Conservation (phyloP, 2,797 vertebrate genomes). For the Octomys mimax region DNA sequence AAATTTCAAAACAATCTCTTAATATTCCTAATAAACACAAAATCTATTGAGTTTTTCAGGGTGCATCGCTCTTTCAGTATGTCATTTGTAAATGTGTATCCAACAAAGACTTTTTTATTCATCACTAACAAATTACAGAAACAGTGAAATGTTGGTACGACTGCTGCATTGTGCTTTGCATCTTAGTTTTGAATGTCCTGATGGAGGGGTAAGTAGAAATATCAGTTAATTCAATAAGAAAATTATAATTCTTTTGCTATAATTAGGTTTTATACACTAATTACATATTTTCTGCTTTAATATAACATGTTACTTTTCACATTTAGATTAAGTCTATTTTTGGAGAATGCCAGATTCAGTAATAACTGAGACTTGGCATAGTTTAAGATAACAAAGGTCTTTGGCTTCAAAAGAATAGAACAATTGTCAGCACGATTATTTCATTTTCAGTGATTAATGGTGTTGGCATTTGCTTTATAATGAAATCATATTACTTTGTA, state of each 20-base stretch:
- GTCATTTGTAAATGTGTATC: neutral
- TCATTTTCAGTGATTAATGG: constrained; percentile 67
- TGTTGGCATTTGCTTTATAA: constrained; percentile 11
- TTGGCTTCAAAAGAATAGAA: constrained; percentile 33
- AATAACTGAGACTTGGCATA: constrained; percentile 53
- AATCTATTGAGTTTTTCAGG: neutral
- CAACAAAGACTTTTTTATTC: constrained; percentile 73
- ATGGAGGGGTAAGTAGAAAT: constrained; percentile 39
- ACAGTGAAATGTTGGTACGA: constrained; percentile 62
- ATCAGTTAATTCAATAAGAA: constrained; percentile 72
- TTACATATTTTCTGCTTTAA: constrained; percentile 67
- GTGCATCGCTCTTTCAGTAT: neutral
- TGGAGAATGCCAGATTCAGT: constrained; percentile 41
- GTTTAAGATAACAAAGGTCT: constrained; percentile 56
- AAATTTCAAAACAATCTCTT: neutral
- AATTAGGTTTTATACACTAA: constrained; percentile 70
- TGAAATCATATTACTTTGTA: constrained; percentile 30
- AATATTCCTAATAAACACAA: constrained; percentile 5
- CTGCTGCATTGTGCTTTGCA: neutral
- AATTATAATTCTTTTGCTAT: constrained; percentile 58
- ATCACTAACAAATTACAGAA: constrained; percentile 72
- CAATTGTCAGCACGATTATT: constrained; percentile 58
- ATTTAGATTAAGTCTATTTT: constrained; percentile 61
- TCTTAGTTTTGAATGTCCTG: constrained; percentile 37
- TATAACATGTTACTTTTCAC: constrained; percentile 62